Evolutionary conservation across 2,113 vertebrate genomes (phyloP).

Genomic region (Spea multiplicata): DNA sequence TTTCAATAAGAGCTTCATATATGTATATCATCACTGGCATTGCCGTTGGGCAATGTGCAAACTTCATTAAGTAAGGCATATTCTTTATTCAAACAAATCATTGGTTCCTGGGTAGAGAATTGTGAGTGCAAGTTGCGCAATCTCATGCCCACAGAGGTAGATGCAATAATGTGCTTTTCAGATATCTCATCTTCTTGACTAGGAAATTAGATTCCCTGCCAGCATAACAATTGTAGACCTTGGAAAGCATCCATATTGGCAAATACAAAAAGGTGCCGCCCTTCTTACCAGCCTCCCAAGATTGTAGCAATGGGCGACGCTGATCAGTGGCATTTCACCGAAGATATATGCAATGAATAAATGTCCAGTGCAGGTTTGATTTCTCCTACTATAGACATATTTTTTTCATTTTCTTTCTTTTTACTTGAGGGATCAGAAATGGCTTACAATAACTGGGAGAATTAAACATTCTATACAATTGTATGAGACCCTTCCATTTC

Average conservation of each 20-base stretch:
- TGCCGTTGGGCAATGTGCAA: too few relatives aligned
- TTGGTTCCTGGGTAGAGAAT: background rate
- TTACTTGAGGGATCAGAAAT: background rate
- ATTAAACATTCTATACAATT: background rate
- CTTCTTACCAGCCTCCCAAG: slow-evolving; percentile 23
- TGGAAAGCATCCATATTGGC: slow-evolving; percentile 30
- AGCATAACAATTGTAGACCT: slow-evolving; percentile 29
- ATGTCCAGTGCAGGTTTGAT: slow-evolving; percentile 13
- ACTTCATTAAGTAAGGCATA: too few relatives aligned
- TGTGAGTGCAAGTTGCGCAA: background rate
- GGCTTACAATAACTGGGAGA: background rate
- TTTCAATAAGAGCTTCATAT: too few relatives aligned
- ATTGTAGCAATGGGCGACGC: slow-evolving; percentile 29
- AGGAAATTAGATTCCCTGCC: slow-evolving; percentile 26
- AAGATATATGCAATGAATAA: slow-evolving; percentile 10
- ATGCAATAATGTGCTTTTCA: slow-evolving; percentile 24
- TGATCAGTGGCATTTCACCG: slow-evolving; percentile 15
- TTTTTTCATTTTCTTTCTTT: background rate
- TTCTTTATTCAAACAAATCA: background rate
- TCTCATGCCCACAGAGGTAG: background rate
- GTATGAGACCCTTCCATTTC: background rate
- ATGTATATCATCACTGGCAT: too few relatives aligned
- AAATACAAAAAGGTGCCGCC: slow-evolving; percentile 29
- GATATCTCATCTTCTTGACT: slow-evolving; percentile 33
- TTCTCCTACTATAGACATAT: background rate